phyloP scores from a whole-genome alignment of 1,140 invertebrate genomes.

The Pantala flavescens region DNA sequence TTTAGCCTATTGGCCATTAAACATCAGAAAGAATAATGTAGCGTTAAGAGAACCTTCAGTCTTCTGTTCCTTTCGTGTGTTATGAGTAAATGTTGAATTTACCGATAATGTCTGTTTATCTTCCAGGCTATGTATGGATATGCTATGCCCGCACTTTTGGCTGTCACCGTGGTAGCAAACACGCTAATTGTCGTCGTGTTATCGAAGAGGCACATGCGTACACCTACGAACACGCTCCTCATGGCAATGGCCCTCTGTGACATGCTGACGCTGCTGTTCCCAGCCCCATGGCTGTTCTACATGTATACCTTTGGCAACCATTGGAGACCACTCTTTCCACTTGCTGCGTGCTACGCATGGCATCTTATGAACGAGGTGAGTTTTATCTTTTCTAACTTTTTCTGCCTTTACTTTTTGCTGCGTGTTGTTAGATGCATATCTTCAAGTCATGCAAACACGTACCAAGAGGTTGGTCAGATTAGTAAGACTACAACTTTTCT shows the following conservation, averaged over 20 bases:
- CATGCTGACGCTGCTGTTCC: constrained; percentile 81
- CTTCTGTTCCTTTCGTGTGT: no score
- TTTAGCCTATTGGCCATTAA: no score
- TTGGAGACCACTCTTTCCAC: constrained; percentile 59
- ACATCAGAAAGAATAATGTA: no score
- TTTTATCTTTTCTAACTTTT: constrained; percentile 16
- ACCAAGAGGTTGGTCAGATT: no score
- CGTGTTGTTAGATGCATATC: no score
- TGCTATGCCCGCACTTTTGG: constrained; percentile 69
- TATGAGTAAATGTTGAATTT: not conserved
- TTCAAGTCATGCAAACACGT: no score
- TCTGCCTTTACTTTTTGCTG: no score
- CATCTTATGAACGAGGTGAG: constrained; percentile 67
- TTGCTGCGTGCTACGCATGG: constrained; percentile 65
- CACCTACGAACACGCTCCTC: constrained; percentile 57
- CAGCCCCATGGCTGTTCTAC: constrained; percentile 77
- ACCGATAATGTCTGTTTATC: not conserved
- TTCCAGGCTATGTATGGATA: constrained; percentile 52
- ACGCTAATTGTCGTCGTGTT: constrained; percentile 72
- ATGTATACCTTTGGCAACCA: constrained; percentile 85
- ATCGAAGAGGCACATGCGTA: constrained; percentile 55
- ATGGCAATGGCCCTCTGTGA: constrained; percentile 85
- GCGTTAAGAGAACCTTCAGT: no score
- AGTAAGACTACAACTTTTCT: no score
- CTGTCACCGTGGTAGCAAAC: constrained; percentile 83